These are phyloP conservation scores for Gnathonemus longibarbis DNA, from an alignment of 2,113 vertebrate genomes.

Conservation along the genomic window DNA sequence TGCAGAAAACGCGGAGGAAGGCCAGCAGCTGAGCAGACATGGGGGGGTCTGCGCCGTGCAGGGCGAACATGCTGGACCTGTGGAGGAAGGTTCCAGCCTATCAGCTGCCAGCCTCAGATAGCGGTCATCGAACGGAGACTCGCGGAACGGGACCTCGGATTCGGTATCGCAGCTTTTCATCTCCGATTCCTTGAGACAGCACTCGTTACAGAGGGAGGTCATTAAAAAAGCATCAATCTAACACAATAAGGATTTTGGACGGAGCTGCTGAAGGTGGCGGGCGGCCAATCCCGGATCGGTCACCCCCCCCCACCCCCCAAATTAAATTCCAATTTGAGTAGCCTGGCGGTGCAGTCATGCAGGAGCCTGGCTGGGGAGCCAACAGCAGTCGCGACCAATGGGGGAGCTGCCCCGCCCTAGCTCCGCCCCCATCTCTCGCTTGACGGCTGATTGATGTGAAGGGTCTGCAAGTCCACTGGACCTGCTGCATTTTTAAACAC, in stretches of 20 bases:
- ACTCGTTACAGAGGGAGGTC: neutral
- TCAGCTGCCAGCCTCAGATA: neutral
- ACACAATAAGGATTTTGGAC: neutral
- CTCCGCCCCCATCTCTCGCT: conserved; percentile 14
- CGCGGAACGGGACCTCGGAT: neutral
- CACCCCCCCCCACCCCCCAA: neutral
- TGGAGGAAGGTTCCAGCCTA: conserved; percentile 19
- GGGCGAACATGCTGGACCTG: conserved; percentile 89
- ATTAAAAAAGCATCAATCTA: conserved; percentile 13
- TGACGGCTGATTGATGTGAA: conserved; percentile 39
- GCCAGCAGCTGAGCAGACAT: conserved; percentile 93
- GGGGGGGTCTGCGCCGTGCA: conserved; percentile 84
- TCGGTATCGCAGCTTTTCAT: neutral
- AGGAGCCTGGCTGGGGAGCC: conserved; percentile 3
- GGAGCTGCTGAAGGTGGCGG: neutral
- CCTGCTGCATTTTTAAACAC: conserved; percentile 37
- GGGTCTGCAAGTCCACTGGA: conserved; percentile 29
- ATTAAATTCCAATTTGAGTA: conserved; percentile 17
- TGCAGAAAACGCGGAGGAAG: conserved; percentile 95
- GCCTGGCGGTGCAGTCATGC: neutral
- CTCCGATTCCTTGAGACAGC: neutral
- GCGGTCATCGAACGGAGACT: neutral
- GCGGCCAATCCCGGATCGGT: neutral
- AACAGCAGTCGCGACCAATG: neutral
- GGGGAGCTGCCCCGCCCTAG: conserved; percentile 21